Conservation (phyloP, 2,113 vertebrate genomes). For the Thermophis baileyi region DNA sequence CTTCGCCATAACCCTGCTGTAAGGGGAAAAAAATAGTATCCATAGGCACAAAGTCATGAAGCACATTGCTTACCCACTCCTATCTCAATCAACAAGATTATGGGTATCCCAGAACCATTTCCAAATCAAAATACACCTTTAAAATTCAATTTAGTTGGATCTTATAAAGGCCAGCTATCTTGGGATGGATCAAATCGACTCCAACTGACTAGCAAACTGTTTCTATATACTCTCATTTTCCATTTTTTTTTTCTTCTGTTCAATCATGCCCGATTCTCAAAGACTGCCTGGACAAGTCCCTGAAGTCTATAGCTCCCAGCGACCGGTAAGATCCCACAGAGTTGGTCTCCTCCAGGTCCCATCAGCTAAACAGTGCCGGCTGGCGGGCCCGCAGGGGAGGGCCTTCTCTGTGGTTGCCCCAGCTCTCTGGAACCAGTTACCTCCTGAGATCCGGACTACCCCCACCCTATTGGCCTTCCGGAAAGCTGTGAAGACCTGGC, state of each 20-base stretch:
- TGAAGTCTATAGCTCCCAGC: too few relatives aligned
- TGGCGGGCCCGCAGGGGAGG: too few relatives aligned
- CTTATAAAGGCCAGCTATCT: not conserved
- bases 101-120: not conserved
- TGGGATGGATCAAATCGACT: not conserved
- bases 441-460: too few relatives aligned
- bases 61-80: not conserved
- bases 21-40: fast-evolving
- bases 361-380: too few relatives aligned
- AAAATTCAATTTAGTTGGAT: not conserved
- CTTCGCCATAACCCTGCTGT: slow-evolving; percentile 82
- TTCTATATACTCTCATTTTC: not conserved
- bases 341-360: too few relatives aligned
- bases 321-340: too few relatives aligned
- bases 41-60: not conserved
- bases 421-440: too few relatives aligned
- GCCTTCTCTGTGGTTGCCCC: too few relatives aligned
- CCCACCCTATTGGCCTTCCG: too few relatives aligned
- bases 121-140: not conserved
- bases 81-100: not conserved
- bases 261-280: not conserved
- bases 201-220: not conserved
- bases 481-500: too few relatives aligned
- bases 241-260: not conserved
- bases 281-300: not conserved